Base-by-base conservation (phyloP, 2,113 vertebrate genomes). In the Melanostigma gelatinosum region DNA sequence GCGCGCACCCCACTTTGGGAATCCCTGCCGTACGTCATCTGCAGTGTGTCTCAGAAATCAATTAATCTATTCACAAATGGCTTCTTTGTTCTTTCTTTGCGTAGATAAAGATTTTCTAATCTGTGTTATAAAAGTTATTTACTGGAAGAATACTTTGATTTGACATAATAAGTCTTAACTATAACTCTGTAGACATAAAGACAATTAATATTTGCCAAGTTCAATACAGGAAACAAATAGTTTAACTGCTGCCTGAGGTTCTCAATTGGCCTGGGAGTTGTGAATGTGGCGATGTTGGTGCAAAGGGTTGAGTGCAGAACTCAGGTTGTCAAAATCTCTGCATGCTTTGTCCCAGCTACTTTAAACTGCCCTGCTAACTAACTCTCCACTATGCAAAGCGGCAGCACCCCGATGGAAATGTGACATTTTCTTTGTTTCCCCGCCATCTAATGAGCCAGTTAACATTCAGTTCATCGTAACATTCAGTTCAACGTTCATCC, bases 381-480 rank as follows among this genome's bases (percentile, higher is more conserved):
- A 82, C 65, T 85, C 72, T 40, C 38, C 55, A 20, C 72, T 52
- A 58, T 67, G 40, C 73, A 72, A 52, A 54, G 65, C 38, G 27
- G 46, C 69, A 62, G 63, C 13, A 13, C 74, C 80, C 79, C 79
- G 89, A 93, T 93, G 91, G 90, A 93, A 94, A 94, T 93, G 91
- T 92, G 92, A 85, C 93, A 94, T 94, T 94, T 93, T 87, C 93
- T 93, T 93, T 93, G 92, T 92, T 92, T 89, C 88, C 88, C 55
- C 20, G 27, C 89, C 84, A 84, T 93, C 91, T 95, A 95, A 94
- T 94, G 93, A 95, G 92, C 88, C 92, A 84, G 91, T 94, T 94
- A 94, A 94, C 89, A 94, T 94, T 94, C 90, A 81, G 88, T 93
- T 94, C n/a, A n/a, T n/a, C n/a, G n/a, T n/a, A n/a, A n/a, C n/a